These are phyloP conservation scores for Centropyge bicolor DNA, from an alignment of 2,797 vertebrate species.

Conservation along the genomic window DNA sequence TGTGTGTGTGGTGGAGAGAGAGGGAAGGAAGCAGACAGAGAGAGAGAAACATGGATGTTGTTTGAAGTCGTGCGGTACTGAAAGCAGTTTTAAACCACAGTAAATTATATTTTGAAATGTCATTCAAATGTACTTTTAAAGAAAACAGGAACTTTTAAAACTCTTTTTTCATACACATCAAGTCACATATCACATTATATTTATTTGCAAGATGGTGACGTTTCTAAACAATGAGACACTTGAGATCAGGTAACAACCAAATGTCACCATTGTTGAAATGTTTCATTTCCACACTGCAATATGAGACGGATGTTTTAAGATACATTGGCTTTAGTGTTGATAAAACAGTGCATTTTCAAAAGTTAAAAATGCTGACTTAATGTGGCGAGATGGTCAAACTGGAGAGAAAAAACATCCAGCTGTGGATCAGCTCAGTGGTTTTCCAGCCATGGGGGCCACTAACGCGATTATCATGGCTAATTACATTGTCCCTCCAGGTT, in stretches of 20 bases:
- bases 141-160: background rate
- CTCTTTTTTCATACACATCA: background rate
- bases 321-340: background rate
- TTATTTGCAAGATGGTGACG: background rate
- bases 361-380: background rate
- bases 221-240: background rate
- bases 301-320: background rate
- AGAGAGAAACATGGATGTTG: background rate
- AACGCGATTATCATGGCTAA: conserved; percentile 54
- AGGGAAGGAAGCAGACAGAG: background rate
- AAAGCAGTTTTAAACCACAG: background rate
- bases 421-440: conserved; percentile 6
- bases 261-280: background rate
- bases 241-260: background rate
- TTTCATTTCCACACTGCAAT: background rate
- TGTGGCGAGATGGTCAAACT: background rate
- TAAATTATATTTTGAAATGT: background rate
- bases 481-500: conserved; percentile 42
- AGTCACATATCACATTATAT: background rate
- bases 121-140: background rate
- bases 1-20: conserved; percentile 3
- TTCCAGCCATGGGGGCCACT: background rate
- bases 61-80: background rate
- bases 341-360: background rate
- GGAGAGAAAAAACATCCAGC: background rate